Percentiles rank a stretch among this genome's conserved stretches.
Conservation (phyloP, 2,113 vertebrate species). For the Menura novaehollandiae region DNA sequence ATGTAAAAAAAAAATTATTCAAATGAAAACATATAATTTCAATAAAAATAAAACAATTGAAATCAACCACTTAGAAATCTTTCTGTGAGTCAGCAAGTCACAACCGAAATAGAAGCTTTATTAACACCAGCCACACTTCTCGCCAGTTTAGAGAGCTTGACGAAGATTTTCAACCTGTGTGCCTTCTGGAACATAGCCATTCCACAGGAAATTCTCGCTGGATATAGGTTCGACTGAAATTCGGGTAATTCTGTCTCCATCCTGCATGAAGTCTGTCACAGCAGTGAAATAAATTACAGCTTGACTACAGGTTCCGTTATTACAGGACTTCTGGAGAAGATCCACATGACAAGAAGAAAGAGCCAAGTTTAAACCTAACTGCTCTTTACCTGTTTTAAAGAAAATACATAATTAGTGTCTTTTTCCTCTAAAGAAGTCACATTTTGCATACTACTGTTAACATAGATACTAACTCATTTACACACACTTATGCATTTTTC, state of each 20-base stretch:
- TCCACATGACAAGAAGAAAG: slow-evolving; percentile 85
- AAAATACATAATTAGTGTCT: neutral
- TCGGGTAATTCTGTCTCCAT: slow-evolving; percentile 78
- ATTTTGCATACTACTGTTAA: neutral
- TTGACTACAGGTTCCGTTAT: slow-evolving; percentile 71
- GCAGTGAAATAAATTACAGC: slow-evolving; percentile 76
- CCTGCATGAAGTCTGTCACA: slow-evolving; percentile 77
- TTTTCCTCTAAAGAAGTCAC: neutral
- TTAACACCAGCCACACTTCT: neutral
- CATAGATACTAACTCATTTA: neutral
- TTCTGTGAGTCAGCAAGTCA: neutral
- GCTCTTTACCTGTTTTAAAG: slow-evolving; percentile 62
- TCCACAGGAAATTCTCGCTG: slow-evolving; percentile 83
- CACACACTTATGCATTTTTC: neutral
- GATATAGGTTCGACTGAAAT: slow-evolving; percentile 74
- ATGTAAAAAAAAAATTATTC: neutral
- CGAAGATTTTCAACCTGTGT: slow-evolving; percentile 71
- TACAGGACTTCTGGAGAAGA: slow-evolving; percentile 73
- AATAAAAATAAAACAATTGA: neutral
- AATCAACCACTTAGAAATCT: neutral
- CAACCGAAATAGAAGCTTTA: neutral
- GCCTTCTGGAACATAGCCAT: slow-evolving; percentile 77
- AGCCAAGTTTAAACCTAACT: slow-evolving; percentile 76
- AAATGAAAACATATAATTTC: neutral
- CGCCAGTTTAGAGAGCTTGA: neutral